Conservation (phyloP, 2,888 invertebrate species). For the Resseliella maxima region DNA sequence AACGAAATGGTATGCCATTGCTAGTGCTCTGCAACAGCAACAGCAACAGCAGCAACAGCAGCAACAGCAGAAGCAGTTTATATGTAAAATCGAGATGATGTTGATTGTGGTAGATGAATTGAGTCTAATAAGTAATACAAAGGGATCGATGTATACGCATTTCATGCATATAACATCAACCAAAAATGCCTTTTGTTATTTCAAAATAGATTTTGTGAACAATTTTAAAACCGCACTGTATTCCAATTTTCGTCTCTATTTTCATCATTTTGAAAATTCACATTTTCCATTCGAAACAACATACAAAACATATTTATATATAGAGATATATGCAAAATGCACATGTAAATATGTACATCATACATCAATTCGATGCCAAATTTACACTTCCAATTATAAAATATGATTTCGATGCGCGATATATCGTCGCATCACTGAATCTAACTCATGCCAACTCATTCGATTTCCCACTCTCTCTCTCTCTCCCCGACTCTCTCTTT, state of each 20-base stretch:
- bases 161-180: neutral
- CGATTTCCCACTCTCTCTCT: neutral
- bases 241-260: neutral
- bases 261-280: neutral
- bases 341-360: neutral
- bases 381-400: conserved; percentile 2
- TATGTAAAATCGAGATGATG: too few relatives aligned
- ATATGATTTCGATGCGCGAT: neutral
- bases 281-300: neutral
- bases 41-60: too few relatives aligned
- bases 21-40: too few relatives aligned
- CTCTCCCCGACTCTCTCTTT: neutral
- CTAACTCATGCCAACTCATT: neutral
- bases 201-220: neutral
- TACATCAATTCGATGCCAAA: neutral
- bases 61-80: too few relatives aligned
- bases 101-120: conserved; percentile 32
- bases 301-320: too few relatives aligned
- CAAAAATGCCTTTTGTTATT: neutral
- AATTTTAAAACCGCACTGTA: neutral
- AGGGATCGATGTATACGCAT: neutral
- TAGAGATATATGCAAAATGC: neutral
- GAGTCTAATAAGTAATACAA: conserved; percentile 31
- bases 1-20: neutral
- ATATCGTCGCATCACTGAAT: neutral